These are phyloP conservation scores for Rhinogobio ventralis DNA, from an alignment of 2,797 vertebrate species.

Conservation along the genomic window DNA sequence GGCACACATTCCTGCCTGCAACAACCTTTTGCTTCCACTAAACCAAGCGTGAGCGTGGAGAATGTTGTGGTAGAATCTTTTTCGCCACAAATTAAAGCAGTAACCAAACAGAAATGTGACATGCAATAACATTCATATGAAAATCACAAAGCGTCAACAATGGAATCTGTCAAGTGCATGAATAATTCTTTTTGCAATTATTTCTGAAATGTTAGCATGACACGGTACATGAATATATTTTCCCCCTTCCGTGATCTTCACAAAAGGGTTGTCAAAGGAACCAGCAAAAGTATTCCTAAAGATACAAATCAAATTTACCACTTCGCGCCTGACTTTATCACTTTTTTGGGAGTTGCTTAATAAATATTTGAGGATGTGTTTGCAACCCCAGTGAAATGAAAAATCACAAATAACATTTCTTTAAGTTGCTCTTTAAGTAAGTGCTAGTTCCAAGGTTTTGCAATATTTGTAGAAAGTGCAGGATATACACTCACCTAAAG, in stretches of 20 bases:
- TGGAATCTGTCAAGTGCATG: background rate
- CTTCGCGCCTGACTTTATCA: background rate
- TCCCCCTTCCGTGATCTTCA: background rate
- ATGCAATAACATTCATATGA: background rate
- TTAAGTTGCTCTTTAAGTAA: background rate
- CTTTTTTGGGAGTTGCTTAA: background rate
- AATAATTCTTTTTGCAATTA: background rate
- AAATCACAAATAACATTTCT: background rate
- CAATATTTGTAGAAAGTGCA: background rate
- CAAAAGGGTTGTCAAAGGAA: conserved; percentile 20
- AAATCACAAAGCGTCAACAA: background rate
- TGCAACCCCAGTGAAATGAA: background rate
- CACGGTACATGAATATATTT: background rate
- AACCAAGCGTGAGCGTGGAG: background rate
- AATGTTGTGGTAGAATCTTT: background rate
- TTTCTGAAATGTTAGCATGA: background rate
- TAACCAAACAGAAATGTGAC: background rate
- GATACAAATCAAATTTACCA: background rate
- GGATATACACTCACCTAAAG: too few relatives aligned
- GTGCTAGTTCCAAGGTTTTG: background rate
- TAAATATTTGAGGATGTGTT: background rate
- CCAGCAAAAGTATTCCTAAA: background rate
- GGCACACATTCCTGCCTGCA: background rate
- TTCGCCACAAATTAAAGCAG: background rate
- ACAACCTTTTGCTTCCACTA: background rate